Evolutionary conservation across 2,113 vertebrate species (phyloP), one percentile per base, ranked within the genome.

Genomic region (Pagrus major): DNA sequence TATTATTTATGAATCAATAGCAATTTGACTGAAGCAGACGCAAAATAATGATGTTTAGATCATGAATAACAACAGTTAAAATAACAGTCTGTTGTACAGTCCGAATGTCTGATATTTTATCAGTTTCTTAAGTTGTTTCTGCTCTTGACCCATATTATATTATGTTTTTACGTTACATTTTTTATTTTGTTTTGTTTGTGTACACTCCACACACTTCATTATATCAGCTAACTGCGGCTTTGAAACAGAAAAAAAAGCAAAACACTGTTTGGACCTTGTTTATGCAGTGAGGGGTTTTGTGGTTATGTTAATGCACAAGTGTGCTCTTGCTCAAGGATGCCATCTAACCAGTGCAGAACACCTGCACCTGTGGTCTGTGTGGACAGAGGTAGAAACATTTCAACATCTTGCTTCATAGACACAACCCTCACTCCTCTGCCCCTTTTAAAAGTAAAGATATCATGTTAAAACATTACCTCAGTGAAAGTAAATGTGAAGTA

Each of bases 11-110:
- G 5, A 44, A 66, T 60, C 23, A 66, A 11, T 39, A 20, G 6
- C 6, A 25, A 60, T 66, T 47, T 11, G 31, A 69, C 37, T 35
- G 14, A 49, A 72, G 39, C 8, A 56, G 29, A 82, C 20, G 78
- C 39, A 15, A 41, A 78, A 47, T 10, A 25, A 72, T 73, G 8
- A 55, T n/a, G n/a, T n/a, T 12, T 41, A 54, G 35, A 63, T 54
- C 27, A 63, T 67, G 2, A 31, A 23, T 29, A 35, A 71, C 37
- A 18, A 6, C 23, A 21, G 18, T 25, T 29, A 52, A 64, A 87
- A 35, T 41, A 56, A 63, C 15, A 37, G 44, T 33, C 41, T 51
- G 29, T 18, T 0, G 0, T 31, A 9, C 15, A n/a, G n/a, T n/a
- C n/a, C 8, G 39, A 63, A 9, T 51, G 9, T 7, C 5, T 44